Base-by-base conservation (phyloP, 2,888 invertebrate genomes). In the Ptilodon capucinus region DNA sequence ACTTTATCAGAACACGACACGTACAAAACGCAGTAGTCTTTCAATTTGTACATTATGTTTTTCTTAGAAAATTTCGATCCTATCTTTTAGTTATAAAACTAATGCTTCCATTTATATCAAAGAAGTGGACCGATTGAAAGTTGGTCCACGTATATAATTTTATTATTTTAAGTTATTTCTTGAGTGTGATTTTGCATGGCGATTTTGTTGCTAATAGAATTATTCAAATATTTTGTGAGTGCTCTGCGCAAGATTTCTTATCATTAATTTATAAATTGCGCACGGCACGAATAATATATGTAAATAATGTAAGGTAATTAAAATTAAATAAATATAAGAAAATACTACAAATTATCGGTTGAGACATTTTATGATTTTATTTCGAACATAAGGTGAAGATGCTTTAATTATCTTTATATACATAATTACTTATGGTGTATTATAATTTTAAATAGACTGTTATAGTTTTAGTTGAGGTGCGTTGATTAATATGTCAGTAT, bases 31-130 rank as follows among this genome's bases (percentile, higher is more conserved):
- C 57, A 42, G 64, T 69, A 68, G 63, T 60, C 44, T 69, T 61
- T 68, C 54, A 54, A 51, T 57, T 64, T 55, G 51, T 69, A 57
- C 64, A 60, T 53, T 60, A 62, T 54, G 30, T 38, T 6, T 64
- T 64, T 72, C 68, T 68, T 68, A 63, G 64, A 65, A 71, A 66
- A 66, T 60, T 69, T 69, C 71, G 68, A 60, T 68, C 65, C 65
- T 86, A 85, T 79, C 78, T 75, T 72, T 88, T 89, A 86, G 79
- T 84, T 90, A 74, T 84, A 79, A 81, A 87, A 88, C 86, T 65
- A 85, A 90, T 91, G 91, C 91, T 91, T 91, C 91, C 91, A 91
- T 84, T 88, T 82, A 89, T 91, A 90, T 91, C 91, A 91, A 91
- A 91, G 91, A 91, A 80, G 82, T 84, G 69, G 81, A 79, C 76